Percentiles rank a stretch among this genome's conserved stretches.
phyloP scores from a whole-genome alignment of 2,797 vertebrate genomes.

The Rhinatrema bivittatum region DNA sequence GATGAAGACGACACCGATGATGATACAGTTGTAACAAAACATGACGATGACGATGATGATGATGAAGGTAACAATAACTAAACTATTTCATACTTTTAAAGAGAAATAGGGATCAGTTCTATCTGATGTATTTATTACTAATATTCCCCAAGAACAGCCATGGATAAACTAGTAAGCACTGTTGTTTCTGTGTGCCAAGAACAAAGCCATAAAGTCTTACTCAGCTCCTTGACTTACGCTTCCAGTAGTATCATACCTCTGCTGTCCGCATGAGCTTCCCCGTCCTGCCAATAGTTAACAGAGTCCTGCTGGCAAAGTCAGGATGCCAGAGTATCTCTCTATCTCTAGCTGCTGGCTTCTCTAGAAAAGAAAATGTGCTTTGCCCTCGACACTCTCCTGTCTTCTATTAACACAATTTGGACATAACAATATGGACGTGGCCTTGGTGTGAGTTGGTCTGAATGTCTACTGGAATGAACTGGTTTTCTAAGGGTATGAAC shows the following conservation, averaged over 20 bases:
- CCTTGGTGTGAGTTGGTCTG: slow-evolving; percentile 13
- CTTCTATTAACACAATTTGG: too few relatives aligned
- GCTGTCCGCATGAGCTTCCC: slow-evolving; percentile 1
- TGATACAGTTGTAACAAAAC: not conserved
- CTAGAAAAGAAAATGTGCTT: too few relatives aligned
- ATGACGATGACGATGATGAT: slow-evolving; percentile 22
- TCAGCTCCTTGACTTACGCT: too few relatives aligned
- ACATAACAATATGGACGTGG: slow-evolving; percentile 8
- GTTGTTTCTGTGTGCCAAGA: too few relatives aligned
- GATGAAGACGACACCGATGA: not conserved
- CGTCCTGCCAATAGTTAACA: slow-evolving; percentile 12
- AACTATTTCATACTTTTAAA: slow-evolving; percentile 6
- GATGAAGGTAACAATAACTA: slow-evolving; percentile 27
- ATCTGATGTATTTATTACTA: slow-evolving; percentile 1
- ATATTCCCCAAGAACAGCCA: too few relatives aligned
- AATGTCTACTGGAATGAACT: slow-evolving; percentile 11
- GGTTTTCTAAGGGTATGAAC: not conserved
- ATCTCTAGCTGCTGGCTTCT: too few relatives aligned
- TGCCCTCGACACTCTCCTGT: too few relatives aligned
- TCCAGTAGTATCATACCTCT: too few relatives aligned
- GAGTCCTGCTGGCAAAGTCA: slow-evolving; percentile 7
- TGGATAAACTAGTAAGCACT: too few relatives aligned
- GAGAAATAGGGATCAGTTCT: slow-evolving; percentile 12
- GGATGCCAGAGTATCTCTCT: too few relatives aligned
- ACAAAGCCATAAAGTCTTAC: too few relatives aligned